phyloP scores from a whole-genome alignment of 2,888 invertebrate genomes.

The Lasioglossum figueresi region DNA sequence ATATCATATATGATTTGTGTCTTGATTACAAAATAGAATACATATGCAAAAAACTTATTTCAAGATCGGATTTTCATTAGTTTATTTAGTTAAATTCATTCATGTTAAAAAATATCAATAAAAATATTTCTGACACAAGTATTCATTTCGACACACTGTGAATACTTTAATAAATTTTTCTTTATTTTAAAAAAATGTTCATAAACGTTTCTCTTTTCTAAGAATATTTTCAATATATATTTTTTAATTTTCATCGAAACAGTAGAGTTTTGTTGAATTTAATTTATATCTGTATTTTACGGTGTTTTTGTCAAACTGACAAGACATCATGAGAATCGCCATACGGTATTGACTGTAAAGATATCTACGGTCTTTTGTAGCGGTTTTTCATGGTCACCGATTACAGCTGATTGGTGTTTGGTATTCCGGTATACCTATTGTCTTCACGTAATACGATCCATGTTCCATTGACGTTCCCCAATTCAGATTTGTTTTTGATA shows the following conservation, averaged over 20 bases:
- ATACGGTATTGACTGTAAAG: conserved; percentile 3
- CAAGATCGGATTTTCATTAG: too few species aligned
- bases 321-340: conserved; percentile 2
- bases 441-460: conserved; percentile 29
- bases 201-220: neutral
- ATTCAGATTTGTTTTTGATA: conserved; percentile 59
- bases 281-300: neutral
- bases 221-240: neutral
- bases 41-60: too few species aligned
- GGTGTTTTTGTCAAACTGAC: neutral
- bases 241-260: neutral
- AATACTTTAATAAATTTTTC: neutral
- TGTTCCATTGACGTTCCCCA: conserved; percentile 45
- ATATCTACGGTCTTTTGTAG: conserved; percentile 11
- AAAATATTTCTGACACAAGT: too few species aligned
- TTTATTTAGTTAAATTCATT: too few species aligned
- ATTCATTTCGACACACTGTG: neutral
- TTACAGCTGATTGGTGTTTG: conserved; percentile 58
- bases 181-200: neutral
- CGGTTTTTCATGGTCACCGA: conserved; percentile 41
- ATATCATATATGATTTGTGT: too few species aligned
- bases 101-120: too few species aligned
- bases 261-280: neutral
- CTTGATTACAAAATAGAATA: too few species aligned
- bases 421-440: conserved; percentile 36